Evolutionary conservation across 2,113 vertebrate species (phyloP).

Genomic region (Formicarius rufipectus): DNA sequence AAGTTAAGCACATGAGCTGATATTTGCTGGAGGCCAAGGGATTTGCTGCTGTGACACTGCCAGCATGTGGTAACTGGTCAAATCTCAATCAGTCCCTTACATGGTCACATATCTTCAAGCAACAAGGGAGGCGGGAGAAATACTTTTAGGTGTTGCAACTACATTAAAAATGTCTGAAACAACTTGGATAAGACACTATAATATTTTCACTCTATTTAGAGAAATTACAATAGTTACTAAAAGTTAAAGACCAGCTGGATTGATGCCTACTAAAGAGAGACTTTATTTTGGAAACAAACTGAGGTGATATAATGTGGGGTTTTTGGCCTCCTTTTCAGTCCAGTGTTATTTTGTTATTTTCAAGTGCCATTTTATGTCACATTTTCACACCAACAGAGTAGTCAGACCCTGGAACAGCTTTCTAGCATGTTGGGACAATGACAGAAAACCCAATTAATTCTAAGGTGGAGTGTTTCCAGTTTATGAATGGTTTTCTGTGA

Average conservation of each 20-base stretch:
- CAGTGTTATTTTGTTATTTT: neutral
- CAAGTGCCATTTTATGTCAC: neutral
- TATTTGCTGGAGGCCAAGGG: neutral
- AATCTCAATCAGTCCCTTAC: neutral
- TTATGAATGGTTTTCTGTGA: neutral
- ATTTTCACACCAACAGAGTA: neutral
- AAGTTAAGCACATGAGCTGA: neutral
- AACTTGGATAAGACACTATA: neutral
- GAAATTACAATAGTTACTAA: neutral
- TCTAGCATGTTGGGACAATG: neutral
- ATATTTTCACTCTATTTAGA: neutral
- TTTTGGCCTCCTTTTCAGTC: neutral
- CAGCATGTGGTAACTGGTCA: neutral
- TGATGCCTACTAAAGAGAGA: conserved; percentile 1
- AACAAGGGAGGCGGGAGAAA: neutral
- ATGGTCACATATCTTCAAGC: neutral
- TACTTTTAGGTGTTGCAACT: neutral
- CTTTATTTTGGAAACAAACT: conserved; percentile 34
- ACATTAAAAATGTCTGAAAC: neutral
- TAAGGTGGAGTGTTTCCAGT: neutral
- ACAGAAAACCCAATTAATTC: neutral
- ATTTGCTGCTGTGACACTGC: neutral
- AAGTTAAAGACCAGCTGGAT: neutral
- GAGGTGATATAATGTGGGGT: neutral
- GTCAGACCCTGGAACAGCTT: neutral